Percentiles rank a stretch among this genome's conserved stretches.
These are phyloP conservation scores for Lordiphosa collinella DNA, from an alignment of 1,140 invertebrate species.

Conservation along the genomic window DNA sequence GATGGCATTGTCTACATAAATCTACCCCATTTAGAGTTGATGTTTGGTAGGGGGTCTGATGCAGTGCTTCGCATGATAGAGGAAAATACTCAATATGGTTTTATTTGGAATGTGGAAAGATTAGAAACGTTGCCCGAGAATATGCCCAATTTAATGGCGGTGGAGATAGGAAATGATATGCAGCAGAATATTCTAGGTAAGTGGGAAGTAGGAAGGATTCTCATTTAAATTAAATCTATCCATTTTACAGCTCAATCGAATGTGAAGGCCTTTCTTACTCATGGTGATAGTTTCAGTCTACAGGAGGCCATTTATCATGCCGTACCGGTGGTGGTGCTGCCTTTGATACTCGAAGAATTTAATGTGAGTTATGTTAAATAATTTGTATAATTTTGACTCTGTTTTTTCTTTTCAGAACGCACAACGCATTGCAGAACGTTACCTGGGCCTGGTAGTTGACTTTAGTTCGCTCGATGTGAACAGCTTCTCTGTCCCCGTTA, in stretches of 20 bases:
- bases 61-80: constrained; percentile 31
- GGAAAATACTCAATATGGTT: constrained; percentile 33
- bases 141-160: constrained; percentile 22
- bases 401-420: constrained; percentile 26
- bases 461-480: neutral
- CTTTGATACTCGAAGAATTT: constrained; percentile 84
- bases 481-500: constrained; percentile 10
- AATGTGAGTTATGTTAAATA: constrained; percentile 29
- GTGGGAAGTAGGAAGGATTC: neutral
- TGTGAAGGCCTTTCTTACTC: constrained; percentile 81
- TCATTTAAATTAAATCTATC: neutral
- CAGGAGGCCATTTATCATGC: constrained; percentile 82
- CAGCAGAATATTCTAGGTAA: constrained; percentile 71
- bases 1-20: constrained; percentile 70
- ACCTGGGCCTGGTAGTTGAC: constrained; percentile 26
- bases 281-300: constrained; percentile 82
- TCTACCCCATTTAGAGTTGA: constrained; percentile 36
- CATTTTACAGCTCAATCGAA: constrained; percentile 79
- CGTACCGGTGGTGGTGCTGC: constrained; percentile 83
- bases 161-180: constrained; percentile 9
- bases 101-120: constrained; percentile 73
- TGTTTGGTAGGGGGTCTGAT: constrained; percentile 7
- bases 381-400: neutral
- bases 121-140: neutral
- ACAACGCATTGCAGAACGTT: constrained; percentile 55